A percentile compares a stretch with the other conserved stretches of the same genome.
Conservation (phyloP, 2,888 invertebrate genomes). For the Epinotia ramella region DNA sequence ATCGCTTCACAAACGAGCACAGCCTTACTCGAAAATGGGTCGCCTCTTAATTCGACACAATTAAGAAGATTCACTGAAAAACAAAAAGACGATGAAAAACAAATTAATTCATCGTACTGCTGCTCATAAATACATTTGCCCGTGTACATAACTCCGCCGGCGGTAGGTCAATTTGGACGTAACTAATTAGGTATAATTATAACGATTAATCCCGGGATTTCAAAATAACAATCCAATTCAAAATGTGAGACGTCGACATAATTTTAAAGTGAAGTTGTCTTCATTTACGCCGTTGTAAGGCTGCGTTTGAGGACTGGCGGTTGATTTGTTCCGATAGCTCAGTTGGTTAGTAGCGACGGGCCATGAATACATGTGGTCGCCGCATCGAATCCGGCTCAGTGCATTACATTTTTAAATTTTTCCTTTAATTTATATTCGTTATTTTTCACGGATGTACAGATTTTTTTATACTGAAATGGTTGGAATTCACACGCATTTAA, state of each 20-base stretch:
- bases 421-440: too few relatives aligned
- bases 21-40: constrained; percentile 27
- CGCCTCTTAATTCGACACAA: constrained; percentile 30
- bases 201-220: constrained; percentile 15
- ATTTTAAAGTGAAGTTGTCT: constrained; percentile 20
- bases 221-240: constrained; percentile 28
- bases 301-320: too few relatives aligned
- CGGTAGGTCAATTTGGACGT: constrained; percentile 12
- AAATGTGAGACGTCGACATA: constrained; percentile 5
- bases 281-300: background rate
- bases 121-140: constrained; percentile 21
- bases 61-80: constrained; percentile 34
- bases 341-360: too few relatives aligned
- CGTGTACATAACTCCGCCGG: constrained; percentile 13
- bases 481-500: background rate
- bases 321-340: too few relatives aligned
- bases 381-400: too few relatives aligned
- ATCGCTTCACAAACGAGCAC: constrained; percentile 3
- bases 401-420: too few relatives aligned
- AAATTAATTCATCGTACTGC: constrained; percentile 25
- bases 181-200: constrained; percentile 24
- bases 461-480: background rate
- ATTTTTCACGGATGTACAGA: too few relatives aligned
- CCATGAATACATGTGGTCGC: too few relatives aligned
- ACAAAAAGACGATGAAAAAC: constrained; percentile 33